Conservation (phyloP, 1,140 invertebrate genomes). For the Cotesia chilonis region DNA sequence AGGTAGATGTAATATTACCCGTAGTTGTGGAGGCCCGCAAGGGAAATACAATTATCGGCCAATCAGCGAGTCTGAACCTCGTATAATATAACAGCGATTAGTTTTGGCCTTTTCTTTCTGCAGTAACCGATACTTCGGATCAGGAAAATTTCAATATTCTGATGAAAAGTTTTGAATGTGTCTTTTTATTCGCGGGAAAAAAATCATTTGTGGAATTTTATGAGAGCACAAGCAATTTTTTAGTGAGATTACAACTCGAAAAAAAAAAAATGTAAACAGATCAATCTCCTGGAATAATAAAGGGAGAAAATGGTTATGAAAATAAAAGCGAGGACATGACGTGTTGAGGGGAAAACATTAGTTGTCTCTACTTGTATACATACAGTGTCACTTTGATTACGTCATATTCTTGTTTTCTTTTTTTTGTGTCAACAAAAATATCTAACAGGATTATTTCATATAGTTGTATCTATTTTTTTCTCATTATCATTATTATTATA, state of each 20-base stretch:
- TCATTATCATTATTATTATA: neutral
- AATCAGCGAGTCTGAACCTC: conserved; percentile 41
- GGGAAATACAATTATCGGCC: conserved; percentile 49
- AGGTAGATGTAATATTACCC: conserved; percentile 18
- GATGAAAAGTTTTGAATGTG: neutral
- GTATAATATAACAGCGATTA: neutral
- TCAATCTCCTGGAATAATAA: conserved; percentile 7
- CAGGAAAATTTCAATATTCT: too few relatives aligned
- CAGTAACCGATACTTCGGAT: too few relatives aligned
- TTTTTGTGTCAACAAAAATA: neutral
- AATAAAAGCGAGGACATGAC: conserved; percentile 3
- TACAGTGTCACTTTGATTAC: neutral
- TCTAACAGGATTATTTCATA: neutral
- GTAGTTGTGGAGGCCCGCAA: conserved; percentile 27
- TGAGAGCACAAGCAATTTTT: neutral
- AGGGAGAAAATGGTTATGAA: conserved; percentile 7
- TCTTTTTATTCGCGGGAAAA: neutral
- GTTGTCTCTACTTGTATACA: neutral
- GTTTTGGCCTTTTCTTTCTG: conserved; percentile 17
- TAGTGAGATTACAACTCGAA: neutral
- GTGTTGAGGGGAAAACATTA: neutral
- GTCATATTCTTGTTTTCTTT: neutral
- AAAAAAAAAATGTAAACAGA: neutral
- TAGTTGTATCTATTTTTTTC: neutral
- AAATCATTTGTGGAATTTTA: neutral